Percentiles rank a stretch among this genome's conserved stretches.
phyloP scores from a whole-genome alignment of 64 coral and sea anemone species.

The Montipora foliosa region DNA sequence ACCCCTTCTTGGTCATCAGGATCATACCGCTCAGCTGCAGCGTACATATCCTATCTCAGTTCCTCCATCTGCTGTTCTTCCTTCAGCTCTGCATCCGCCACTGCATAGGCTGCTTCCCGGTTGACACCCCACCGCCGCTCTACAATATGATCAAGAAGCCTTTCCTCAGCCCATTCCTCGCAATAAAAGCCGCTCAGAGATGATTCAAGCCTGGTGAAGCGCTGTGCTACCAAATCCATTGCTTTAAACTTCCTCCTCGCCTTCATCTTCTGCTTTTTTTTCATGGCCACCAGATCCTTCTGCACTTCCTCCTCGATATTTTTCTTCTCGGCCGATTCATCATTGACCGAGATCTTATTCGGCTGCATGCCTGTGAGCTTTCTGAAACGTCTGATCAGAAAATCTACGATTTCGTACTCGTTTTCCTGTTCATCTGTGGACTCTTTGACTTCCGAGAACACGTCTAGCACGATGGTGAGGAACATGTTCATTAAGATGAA shows the following conservation, averaged over 20 bases:
- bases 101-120: constrained; percentile 63
- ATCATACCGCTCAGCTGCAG: constrained; percentile 78
- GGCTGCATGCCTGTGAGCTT: constrained; percentile 79
- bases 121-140: constrained; percentile 87
- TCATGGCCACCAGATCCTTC: constrained; percentile 66
- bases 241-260: constrained; percentile 35
- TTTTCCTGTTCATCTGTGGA: constrained; percentile 48
- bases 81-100: constrained; percentile 67
- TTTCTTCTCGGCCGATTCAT: constrained; percentile 68
- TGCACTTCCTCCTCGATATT: constrained; percentile 63
- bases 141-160: constrained; percentile 83
- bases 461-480: constrained; percentile 87
- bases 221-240: constrained; percentile 63
- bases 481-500: constrained; percentile 99
- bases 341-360: constrained; percentile 74
- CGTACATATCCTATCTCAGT: constrained; percentile 82
- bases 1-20: constrained; percentile 40
- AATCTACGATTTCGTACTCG: constrained; percentile 90
- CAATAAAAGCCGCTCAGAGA: constrained; percentile 88
- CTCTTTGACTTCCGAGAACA: constrained; percentile 88
- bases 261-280: constrained; percentile 64
- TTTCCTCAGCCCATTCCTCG: constrained; percentile 89
- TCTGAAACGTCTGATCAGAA: constrained; percentile 81
- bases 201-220: constrained; percentile 78
- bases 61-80: constrained; percentile 74